Base-by-base conservation (phyloP, 2,797 vertebrate species). In the Takifugu rubripes region DNA sequence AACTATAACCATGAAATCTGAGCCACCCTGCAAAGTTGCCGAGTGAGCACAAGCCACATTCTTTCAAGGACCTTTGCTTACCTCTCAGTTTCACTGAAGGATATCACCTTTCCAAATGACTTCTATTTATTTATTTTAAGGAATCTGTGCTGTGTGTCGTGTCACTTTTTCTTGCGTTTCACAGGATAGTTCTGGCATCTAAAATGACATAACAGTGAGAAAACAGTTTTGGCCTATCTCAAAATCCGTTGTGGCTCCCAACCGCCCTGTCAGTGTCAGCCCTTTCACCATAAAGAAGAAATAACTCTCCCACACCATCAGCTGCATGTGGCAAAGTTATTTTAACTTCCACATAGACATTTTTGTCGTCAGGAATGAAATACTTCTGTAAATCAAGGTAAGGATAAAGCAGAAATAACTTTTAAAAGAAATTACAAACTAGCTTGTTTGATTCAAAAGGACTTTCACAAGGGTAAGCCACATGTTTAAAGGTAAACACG, bases 21-120 rank as follows among this genome's bases (percentile, higher is more conserved):
- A 93, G 72, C 59, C 42, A 58, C 64, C 47, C 63, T 76, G 71
- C 68, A 88, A 86, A 87, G 46, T 61, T 63, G 66, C 61, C 64
- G 65, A 72, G 61, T 61, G 79, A 62, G 60, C 78, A 79, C 80
- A 86, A 82, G 79, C 81, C 72, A 81, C 85, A 91, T 88, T 76
- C 57, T 74, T 83, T 77, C 72, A 72, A 66, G 89, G 66, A 54
- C 52, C 57, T 43, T 54, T 21, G 57, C 58, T 78, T 52, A 44
- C 43, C 29, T 64, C 36, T 11, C 36, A 14, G 10, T 12, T 40
- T 40, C 14, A 14, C 36, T 40, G 10, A 14, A 40, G 36, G 12
- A 12, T 40, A 33, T 33, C 33, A 33, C 5, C 10, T 40, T 40
- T 40, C 36, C 36, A 40, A 40, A 40, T 40, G 36, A 10, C 36